Percentiles rank a stretch among this genome's conserved stretches.
Conservation (phyloP, 2,888 invertebrate species). For the Drosophila nr. perissopoda region DNA sequence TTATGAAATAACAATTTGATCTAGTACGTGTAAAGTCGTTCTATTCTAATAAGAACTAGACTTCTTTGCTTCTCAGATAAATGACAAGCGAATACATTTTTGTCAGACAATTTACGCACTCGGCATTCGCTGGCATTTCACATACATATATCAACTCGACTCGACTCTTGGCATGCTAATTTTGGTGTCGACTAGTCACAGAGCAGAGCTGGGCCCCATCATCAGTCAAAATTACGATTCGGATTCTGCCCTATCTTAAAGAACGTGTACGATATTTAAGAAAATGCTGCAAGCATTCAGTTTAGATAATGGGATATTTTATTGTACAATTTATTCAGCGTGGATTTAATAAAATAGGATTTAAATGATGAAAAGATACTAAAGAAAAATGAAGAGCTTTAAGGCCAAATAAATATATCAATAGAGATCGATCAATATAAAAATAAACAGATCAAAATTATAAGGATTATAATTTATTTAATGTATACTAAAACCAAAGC, state of each 20-base stretch:
- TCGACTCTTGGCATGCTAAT: conserved; percentile 46
- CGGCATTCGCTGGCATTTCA: conserved; percentile 11
- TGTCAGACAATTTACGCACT: conserved; percentile 53
- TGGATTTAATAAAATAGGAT: no score
- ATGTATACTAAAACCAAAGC: not conserved
- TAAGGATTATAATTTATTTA: not conserved
- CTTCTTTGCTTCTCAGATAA: conserved; percentile 25
- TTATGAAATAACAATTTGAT: conserved; percentile 36
- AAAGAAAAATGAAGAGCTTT: no score
- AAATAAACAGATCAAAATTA: not conserved
- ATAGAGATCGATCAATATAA: not conserved
- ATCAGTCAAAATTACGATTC: conserved; percentile 40
- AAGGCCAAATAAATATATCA: no score
- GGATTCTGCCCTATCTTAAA: conserved; percentile 14
- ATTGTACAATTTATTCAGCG: no score
- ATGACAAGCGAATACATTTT: conserved; percentile 43
- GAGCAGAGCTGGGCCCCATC: conserved; percentile 17
- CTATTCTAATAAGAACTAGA: not conserved
- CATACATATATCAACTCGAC: conserved; percentile 27
- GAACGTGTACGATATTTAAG: conserved; percentile 9
- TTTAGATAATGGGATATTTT: no score
- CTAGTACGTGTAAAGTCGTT: conserved; percentile 1
- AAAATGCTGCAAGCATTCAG: not conserved
- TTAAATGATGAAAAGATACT: no score
- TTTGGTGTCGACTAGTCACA: conserved; percentile 40